Evolutionary conservation across 2,888 invertebrate species (phyloP), one percentile per base, ranked within the genome.

Genomic region (Cartodere bifasciata): DNA sequence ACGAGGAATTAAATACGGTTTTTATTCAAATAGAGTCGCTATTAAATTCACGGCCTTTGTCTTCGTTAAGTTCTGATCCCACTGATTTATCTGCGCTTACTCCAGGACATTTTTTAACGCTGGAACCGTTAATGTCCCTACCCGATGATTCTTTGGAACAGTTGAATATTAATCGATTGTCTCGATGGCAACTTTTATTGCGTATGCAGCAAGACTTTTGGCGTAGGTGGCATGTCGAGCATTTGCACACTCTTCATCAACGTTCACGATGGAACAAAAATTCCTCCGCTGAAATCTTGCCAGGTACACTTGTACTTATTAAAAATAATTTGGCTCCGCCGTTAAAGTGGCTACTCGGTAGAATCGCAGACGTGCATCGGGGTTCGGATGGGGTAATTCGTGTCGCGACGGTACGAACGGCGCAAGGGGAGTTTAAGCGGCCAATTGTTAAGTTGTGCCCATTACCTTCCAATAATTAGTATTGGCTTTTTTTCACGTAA

Each of bases 151-250:
- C 20, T 13, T 7, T 29, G 7, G 7, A 27, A 3, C 5, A 14
- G 3, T 6, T 28, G 7, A 9, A 10, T 3, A 6, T 22, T 3
- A 30, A 20, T 12, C 22, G 28, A 2, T 10, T 36, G 9, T 14
- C 20, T 15, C 23, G 27, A 2, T 31, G 35, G 30, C 35, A 37
- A 16, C 26, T 37, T 6, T 9, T 37, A 3, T 31, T 26, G 14
- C 10, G 12, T 14, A 9, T 36, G 4, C 35, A 36, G 6, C 39
- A 38, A 16, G 26, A 38, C 4, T 38, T 38, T 31, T 38, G 37
- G 38, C 16, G 16, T n/a, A 12, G 25, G 16, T 38, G 38, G 35
- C 20, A 23, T 6, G 2, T 2, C 2, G 38, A 39, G 17, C 38
- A 39, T 28, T 21, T 39, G 7, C 27, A 35, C 1, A 20, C 21